phyloP scores from a whole-genome alignment of 2,888 invertebrate genomes.

The Andrena bicolor region DNA sequence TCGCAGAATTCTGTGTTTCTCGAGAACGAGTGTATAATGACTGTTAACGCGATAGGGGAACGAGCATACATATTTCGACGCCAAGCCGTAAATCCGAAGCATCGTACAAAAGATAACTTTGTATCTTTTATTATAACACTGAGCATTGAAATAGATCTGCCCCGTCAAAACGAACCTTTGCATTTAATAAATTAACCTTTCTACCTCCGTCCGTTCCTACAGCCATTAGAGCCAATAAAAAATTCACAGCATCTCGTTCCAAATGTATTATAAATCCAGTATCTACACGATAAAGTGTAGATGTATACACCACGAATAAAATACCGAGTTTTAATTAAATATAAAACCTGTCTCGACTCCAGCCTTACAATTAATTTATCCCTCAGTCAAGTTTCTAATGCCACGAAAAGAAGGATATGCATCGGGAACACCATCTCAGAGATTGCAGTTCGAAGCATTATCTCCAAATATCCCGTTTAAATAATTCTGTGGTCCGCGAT shows the following conservation, averaged over 20 bases:
- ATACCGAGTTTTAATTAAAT: constrained; percentile 16
- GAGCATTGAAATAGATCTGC: constrained; percentile 62
- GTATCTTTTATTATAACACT: constrained; percentile 69
- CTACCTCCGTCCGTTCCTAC: background rate
- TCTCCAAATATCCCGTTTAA: background rate
- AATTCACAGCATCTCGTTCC: too few relatives aligned
- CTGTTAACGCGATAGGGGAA: constrained; percentile 13
- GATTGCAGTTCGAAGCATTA: too few relatives aligned
- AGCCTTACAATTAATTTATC: constrained; percentile 24
- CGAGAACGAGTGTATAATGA: constrained; percentile 9
- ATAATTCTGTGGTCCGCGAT: constrained; percentile 18
- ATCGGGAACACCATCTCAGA: background rate
- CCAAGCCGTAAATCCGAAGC: constrained; percentile 22
- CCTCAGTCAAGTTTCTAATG: background rate
- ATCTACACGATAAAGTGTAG: background rate
- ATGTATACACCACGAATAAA: constrained; percentile 13
- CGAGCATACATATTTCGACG: constrained; percentile 20
- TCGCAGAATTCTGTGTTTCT: constrained; percentile 13
- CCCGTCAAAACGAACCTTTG: constrained; percentile 43
- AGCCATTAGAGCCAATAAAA: background rate
- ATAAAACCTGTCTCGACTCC: background rate
- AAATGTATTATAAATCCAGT: background rate
- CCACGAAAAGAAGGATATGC: background rate
- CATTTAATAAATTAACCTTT: background rate
- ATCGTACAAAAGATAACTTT: constrained; percentile 63